These are phyloP conservation scores for Alouatta palliata DNA, from an alignment of 2,113 vertebrate species.

Conservation along the genomic window DNA sequence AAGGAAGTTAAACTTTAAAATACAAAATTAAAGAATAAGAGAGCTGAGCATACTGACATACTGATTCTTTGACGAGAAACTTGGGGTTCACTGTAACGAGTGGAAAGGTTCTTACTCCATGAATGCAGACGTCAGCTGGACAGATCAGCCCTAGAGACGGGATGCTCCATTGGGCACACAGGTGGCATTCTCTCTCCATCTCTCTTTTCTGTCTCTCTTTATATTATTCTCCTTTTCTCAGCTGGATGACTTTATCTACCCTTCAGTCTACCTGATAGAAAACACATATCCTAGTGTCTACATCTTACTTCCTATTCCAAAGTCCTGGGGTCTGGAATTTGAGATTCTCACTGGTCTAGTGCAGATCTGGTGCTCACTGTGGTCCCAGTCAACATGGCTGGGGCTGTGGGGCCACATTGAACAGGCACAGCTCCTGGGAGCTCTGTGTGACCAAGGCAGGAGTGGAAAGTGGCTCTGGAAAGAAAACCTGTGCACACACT, in stretches of 20 bases:
- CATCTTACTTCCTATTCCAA: background rate
- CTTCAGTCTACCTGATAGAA: background rate
- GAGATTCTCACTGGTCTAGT: background rate
- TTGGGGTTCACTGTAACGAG: too few relatives aligned
- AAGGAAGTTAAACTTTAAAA: too few relatives aligned
- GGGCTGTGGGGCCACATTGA: fast-evolving
- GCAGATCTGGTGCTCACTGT: background rate
- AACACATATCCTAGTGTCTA: background rate
- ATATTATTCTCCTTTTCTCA: background rate
- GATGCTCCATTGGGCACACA: background rate
- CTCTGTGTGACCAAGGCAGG: background rate
- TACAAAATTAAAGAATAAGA: too few relatives aligned
- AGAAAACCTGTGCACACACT: background rate
- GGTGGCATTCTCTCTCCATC: background rate
- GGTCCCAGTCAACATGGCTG: background rate
- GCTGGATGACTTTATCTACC: background rate
- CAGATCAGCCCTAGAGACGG: background rate
- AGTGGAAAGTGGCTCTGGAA: background rate
- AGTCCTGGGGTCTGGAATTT: background rate
- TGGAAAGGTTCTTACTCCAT: background rate
- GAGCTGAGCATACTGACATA: too few relatives aligned
- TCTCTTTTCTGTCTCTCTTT: background rate
- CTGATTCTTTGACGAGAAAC: too few relatives aligned
- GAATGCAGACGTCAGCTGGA: background rate
- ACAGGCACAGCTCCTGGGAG: background rate